Percentiles rank a stretch among this genome's conserved stretches.
phyloP scores from a whole-genome alignment of 2,888 invertebrate genomes.

The Globia sparganii region DNA sequence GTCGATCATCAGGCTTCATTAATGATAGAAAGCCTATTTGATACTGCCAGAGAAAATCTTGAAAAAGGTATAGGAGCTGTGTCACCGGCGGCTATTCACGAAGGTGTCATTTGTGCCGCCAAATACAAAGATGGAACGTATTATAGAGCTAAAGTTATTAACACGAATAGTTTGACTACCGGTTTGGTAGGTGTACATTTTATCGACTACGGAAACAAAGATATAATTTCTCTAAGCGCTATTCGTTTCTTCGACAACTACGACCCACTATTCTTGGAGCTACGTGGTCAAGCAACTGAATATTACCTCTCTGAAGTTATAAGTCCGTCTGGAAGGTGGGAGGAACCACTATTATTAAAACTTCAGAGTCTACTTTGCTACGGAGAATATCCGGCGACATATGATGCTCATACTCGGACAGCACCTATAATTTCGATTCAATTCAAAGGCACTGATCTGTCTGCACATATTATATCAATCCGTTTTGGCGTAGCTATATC shows the following conservation, averaged over 20 bases:
- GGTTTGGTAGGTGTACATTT: slow-evolving; percentile 92
- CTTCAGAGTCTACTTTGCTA: slow-evolving; percentile 85
- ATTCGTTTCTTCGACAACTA: slow-evolving; percentile 90
- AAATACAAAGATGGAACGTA: slow-evolving; percentile 92
- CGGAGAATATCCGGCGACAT: slow-evolving; percentile 81
- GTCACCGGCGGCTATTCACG: slow-evolving; percentile 86
- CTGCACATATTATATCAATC: slow-evolving; percentile 83
- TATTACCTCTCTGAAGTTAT: slow-evolving; percentile 91
- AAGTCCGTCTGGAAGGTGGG: slow-evolving; percentile 89
- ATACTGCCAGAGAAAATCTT: slow-evolving; percentile 81
- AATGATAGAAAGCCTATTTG: slow-evolving; percentile 89
- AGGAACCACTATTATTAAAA: slow-evolving; percentile 83
- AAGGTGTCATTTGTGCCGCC: slow-evolving; percentile 91
- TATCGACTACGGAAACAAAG: slow-evolving; percentile 92
- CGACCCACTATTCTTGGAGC: slow-evolving; percentile 85
- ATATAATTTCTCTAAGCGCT: slow-evolving; percentile 90
- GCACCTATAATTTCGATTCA: slow-evolving; percentile 86
- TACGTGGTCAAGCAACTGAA: slow-evolving; percentile 91
- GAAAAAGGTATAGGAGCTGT: slow-evolving; percentile 86
- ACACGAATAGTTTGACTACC: slow-evolving; percentile 83
- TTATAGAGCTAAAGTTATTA: slow-evolving; percentile 91
- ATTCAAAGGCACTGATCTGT: slow-evolving; percentile 87
- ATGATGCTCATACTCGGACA: slow-evolving; percentile 82
- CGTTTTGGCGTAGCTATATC: slow-evolving; percentile 86
- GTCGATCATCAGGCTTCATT: slow-evolving; percentile 90